Evolutionary conservation across 2,113 vertebrate genomes (phyloP).

Genomic region (Otus sunia): DNA sequence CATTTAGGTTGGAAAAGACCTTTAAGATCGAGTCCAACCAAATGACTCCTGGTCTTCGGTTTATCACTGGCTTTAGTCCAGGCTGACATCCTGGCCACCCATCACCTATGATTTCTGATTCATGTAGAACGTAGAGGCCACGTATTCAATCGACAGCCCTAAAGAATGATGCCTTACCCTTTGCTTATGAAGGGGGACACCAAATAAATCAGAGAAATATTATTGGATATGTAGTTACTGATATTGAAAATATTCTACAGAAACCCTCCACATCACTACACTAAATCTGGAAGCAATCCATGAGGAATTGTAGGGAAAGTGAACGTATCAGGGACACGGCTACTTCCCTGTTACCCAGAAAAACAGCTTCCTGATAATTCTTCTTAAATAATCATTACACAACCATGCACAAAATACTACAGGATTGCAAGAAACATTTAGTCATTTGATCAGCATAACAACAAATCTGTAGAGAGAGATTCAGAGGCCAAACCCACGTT

Average conservation of each 20-base stretch:
- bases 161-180: not conserved
- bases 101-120: not conserved
- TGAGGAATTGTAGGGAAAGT: not conserved
- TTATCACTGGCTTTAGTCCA: not conserved
- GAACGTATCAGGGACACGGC: not conserved
- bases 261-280: not conserved
- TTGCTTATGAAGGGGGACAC: not conserved
- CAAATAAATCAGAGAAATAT: not conserved
- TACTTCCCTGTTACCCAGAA: not conserved
- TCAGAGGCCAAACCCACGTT: not conserved
- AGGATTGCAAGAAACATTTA: not conserved
- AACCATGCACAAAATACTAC: not conserved
- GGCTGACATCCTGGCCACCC: not conserved
- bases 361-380: not conserved
- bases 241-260: not conserved
- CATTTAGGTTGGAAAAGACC: too few relatives aligned
- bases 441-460: not conserved
- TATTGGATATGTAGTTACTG: not conserved
- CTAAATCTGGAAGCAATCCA: not conserved
- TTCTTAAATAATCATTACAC: not conserved
- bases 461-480: not conserved
- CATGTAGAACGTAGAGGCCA: not conserved
- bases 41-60: not conserved
- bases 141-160: rapidly evolving
- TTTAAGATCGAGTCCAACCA: too few relatives aligned